These are phyloP conservation scores for Gymnocheta viridis DNA, from an alignment of 2,888 invertebrate genomes.

Conservation along the genomic window DNA sequence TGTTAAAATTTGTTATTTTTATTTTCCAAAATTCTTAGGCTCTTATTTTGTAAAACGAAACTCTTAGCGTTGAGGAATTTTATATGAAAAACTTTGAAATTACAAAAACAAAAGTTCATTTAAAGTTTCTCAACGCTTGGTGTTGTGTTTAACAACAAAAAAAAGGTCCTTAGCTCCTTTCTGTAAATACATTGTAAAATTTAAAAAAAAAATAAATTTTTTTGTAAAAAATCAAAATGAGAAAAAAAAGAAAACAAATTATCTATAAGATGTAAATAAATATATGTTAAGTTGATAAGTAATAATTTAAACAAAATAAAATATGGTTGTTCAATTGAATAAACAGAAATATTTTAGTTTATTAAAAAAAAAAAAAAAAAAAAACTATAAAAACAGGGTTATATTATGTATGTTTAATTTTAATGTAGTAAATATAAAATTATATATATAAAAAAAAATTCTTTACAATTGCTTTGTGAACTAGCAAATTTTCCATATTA, in stretches of 20 bases:
- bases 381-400: conserved; percentile 58
- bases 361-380: conserved; percentile 25
- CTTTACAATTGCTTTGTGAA: conserved; percentile 60
- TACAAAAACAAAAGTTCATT: too few relatives aligned
- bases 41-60: too few relatives aligned
- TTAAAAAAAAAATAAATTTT: background rate
- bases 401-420: conserved; percentile 56
- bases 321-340: conserved; percentile 61
- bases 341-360: conserved; percentile 32
- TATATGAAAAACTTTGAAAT: too few relatives aligned
- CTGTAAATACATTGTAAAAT: conserved; percentile 24
- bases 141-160: too few relatives aligned
- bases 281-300: conserved; percentile 44
- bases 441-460: too few relatives aligned
- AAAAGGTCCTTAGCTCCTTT: too few relatives aligned
- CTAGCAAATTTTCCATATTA: conserved; percentile 44
- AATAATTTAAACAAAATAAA: conserved; percentile 50
- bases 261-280: conserved; percentile 44
- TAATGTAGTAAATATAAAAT: conserved; percentile 47
- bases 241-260: background rate
- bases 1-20: too few relatives aligned
- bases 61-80: too few relatives aligned
- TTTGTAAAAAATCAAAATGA: background rate
- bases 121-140: too few relatives aligned
- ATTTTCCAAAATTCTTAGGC: background rate